Conservation (phyloP, 2,888 invertebrate species). For the Eupithecia tripunctaria region DNA sequence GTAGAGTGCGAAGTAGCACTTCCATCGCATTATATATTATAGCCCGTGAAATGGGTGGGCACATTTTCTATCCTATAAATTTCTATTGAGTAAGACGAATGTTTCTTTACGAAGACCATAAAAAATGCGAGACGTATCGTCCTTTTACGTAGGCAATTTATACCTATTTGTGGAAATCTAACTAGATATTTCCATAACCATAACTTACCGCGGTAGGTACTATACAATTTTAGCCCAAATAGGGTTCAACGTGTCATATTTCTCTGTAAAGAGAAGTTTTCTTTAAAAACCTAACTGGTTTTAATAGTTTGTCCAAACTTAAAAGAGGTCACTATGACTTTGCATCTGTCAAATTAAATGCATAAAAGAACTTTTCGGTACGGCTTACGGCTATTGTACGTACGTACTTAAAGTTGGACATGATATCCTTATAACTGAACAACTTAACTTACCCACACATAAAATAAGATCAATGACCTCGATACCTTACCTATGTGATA, state of each 20-base stretch:
- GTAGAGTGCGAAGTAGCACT: conserved; percentile 36
- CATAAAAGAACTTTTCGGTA: too few species aligned
- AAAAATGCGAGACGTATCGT: conserved; percentile 51
- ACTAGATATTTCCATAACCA: conserved; percentile 6
- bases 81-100: conserved; percentile 65
- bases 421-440: too few species aligned
- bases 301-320: not conserved
- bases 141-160: conserved; percentile 36
- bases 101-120: conserved; percentile 57
- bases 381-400: too few species aligned
- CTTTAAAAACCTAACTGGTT: not conserved
- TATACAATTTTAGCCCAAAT: not conserved
- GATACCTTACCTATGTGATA: too few species aligned
- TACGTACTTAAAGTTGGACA: too few species aligned
- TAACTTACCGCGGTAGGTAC: not conserved
- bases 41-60: conserved; percentile 48
- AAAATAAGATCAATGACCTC: too few species aligned
- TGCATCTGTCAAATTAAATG: not conserved
- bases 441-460: too few species aligned
- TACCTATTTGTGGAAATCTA: conserved; percentile 1
- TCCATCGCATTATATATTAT: conserved; percentile 49
- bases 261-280: not conserved
- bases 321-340: not conserved
- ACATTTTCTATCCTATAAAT: conserved; percentile 56
- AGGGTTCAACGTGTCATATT: not conserved